Percentiles rank a stretch among this genome's conserved stretches.
Conservation (phyloP, 2,113 vertebrate species). For the Rafetus swinhoei region DNA sequence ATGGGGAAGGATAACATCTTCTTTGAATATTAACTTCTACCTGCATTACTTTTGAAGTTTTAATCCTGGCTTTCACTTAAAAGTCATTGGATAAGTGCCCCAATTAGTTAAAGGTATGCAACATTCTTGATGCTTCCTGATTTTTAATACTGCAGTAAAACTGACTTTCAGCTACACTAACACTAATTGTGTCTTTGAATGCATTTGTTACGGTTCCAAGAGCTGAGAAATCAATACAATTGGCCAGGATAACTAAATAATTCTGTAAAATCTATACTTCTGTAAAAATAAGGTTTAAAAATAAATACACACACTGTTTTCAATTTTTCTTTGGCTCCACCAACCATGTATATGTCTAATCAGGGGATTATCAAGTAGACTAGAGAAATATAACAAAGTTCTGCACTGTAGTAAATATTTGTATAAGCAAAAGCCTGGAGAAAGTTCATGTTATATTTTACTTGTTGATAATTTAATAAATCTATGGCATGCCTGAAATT, state of each 20-base stretch:
- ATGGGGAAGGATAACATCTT: constrained; percentile 21
- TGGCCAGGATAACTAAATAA: constrained; percentile 73
- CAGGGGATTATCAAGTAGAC: constrained; percentile 83
- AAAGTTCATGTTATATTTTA: constrained; percentile 74
- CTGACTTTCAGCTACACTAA: constrained; percentile 65
- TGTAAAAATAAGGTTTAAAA: constrained; percentile 71
- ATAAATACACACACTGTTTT: constrained; percentile 64
- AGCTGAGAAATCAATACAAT: constrained; percentile 76
- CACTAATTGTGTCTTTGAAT: constrained; percentile 67
- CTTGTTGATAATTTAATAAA: constrained; percentile 79
- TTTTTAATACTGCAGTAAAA: constrained; percentile 48
- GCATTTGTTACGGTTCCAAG: constrained; percentile 69
- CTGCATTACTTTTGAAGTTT: constrained; percentile 37
- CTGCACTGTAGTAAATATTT: constrained; percentile 80
- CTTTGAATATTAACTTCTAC: constrained; percentile 15
- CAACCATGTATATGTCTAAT: constrained; percentile 76
- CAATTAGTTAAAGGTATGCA: constrained; percentile 44
- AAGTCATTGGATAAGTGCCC: constrained; percentile 27
- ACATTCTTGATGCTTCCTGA: constrained; percentile 44
- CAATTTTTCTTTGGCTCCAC: constrained; percentile 74
- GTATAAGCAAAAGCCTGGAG: constrained; percentile 76
- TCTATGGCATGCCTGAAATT: constrained; percentile 70
- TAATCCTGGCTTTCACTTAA: constrained; percentile 45
- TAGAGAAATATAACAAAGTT: constrained; percentile 80
- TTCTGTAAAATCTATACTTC: constrained; percentile 68